A percentile compares a stretch with the other conserved stretches of the same genome.
phyloP scores from a whole-genome alignment of 2,113 vertebrate genomes.

The Pimephales promelas region DNA sequence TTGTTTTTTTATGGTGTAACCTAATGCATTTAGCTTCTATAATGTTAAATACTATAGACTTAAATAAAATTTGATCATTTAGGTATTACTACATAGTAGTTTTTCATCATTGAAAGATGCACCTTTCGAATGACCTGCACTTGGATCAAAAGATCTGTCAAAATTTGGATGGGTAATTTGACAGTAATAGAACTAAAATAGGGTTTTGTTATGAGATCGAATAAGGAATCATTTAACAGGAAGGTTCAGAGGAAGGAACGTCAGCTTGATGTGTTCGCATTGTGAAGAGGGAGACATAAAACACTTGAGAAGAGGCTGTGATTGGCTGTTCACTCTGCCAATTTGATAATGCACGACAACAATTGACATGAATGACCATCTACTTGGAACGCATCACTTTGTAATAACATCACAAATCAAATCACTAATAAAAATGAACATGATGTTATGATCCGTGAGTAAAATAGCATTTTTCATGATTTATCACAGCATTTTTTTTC shows the following conservation, averaged over 20 bases:
- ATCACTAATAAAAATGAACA: background rate
- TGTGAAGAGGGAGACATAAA: background rate
- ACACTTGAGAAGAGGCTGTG: background rate
- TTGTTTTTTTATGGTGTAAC: background rate
- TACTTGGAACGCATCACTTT: background rate
- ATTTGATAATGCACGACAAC: background rate
- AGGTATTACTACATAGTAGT: background rate
- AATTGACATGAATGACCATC: background rate
- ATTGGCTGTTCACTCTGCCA: background rate
- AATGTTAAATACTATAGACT: background rate
- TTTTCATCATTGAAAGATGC: too few relatives aligned
- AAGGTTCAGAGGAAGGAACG: background rate
- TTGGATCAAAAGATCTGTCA: background rate
- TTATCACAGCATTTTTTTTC: too few relatives aligned
- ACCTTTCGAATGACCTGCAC: background rate
- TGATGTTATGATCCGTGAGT: background rate
- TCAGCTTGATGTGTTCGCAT: background rate
- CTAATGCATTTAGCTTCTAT: too few relatives aligned
- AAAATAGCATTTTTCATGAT: background rate
- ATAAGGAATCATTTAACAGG: background rate
- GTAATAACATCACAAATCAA: background rate
- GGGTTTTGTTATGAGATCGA: background rate
- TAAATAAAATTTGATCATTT: background rate
- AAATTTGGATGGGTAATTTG: background rate
- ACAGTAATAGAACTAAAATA: background rate